Evolutionary conservation across 1,140 invertebrate species (phyloP).

Genomic region (Dreissena polymorpha): DNA sequence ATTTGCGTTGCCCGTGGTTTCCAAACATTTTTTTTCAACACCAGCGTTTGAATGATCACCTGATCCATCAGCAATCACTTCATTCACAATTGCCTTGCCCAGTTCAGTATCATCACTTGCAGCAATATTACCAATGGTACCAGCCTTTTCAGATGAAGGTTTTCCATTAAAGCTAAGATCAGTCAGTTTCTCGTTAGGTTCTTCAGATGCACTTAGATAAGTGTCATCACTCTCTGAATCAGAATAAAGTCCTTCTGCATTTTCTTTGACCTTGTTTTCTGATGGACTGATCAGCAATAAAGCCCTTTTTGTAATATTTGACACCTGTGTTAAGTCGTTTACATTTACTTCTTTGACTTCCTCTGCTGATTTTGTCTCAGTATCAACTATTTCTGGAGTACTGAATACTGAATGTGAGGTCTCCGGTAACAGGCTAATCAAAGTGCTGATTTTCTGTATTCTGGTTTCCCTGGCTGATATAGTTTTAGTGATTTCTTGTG

Average conservation of each 20-base stretch:
- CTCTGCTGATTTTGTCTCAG: background rate
- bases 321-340: slow-evolving; percentile 4
- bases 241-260: background rate
- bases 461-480: slow-evolving; percentile 34
- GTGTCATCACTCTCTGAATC: background rate
- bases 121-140: background rate
- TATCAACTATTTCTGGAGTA: background rate
- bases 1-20: background rate
- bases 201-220: background rate
- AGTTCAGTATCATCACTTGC: background rate
- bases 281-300: background rate
- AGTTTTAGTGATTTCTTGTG: slow-evolving; percentile 29
- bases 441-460: slow-evolving; percentile 53
- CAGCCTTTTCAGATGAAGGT: background rate
- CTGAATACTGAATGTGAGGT: slow-evolving; percentile 58
- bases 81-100: background rate
- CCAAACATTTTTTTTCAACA: background rate
- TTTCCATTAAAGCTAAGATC: background rate
- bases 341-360: background rate
- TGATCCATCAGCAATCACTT: slow-evolving; percentile 21
- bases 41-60: slow-evolving; percentile 15
- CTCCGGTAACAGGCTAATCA: slow-evolving; percentile 53
- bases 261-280: no score
- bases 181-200: background rate
- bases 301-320: no score